A percentile compares a stretch with the other conserved stretches of the same genome.
Conservation (phyloP, 1,140 invertebrate species). For the Daktulosphaira vitifoliae region DNA sequence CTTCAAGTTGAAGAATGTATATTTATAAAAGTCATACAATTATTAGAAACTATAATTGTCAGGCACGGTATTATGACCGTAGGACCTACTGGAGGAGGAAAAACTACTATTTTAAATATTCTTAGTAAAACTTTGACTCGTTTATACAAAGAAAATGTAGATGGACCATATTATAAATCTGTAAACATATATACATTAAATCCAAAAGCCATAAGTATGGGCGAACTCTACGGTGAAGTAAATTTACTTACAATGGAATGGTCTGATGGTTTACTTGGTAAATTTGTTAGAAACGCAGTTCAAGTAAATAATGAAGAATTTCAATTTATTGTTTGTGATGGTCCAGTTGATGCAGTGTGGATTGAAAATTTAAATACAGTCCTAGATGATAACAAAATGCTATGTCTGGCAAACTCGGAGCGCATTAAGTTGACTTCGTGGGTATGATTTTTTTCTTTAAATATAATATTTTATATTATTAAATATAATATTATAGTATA, state of each 20-base stretch:
- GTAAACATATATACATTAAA: constrained; percentile 68
- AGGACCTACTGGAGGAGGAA: constrained; percentile 76
- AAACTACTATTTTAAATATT: constrained; percentile 54
- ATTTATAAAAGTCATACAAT: constrained; percentile 55
- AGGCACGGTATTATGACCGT: constrained; percentile 90
- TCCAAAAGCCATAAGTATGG: constrained; percentile 80
- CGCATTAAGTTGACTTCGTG: constrained; percentile 63
- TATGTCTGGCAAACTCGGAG: constrained; percentile 78
- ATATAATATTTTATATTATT: no score
- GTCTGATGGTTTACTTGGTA: constrained; percentile 74
- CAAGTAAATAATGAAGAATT: constrained; percentile 53
- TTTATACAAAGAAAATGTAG: constrained; percentile 49
- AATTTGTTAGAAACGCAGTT: constrained; percentile 59
- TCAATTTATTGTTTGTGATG: constrained; percentile 80
- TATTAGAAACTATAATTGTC: constrained; percentile 80
- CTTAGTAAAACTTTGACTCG: constrained; percentile 57
- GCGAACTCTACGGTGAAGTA: constrained; percentile 81
- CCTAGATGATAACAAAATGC: constrained; percentile 89
- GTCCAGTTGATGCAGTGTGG: constrained; percentile 89
- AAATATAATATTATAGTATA: no score
- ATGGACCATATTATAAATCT: constrained; percentile 50
- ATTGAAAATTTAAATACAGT: constrained; percentile 93
- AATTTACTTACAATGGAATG: constrained; percentile 77
- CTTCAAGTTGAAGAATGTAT: constrained; percentile 53
- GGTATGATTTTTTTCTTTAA: background rate